Evolutionary conservation across 2,797 vertebrate genomes (phyloP), one percentile per base, ranked within the genome.

Genomic region (Todus mexicanus): DNA sequence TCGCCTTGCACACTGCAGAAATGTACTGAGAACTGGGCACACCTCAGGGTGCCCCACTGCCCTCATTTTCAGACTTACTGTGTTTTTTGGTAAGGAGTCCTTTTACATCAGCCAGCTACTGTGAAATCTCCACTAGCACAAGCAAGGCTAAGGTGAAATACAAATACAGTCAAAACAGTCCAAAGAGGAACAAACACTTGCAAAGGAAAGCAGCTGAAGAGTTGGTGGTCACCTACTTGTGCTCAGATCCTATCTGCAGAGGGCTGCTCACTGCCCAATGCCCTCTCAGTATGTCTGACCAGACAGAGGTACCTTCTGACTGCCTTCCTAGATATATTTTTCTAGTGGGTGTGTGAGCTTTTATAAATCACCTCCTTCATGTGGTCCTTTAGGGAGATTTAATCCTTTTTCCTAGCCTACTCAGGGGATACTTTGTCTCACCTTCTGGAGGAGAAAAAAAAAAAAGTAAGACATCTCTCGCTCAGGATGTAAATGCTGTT

Each of bases 1-100:
- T 78, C 0, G 0, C 27, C 33, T 47, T 31, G 37, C 37, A 26
- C 1, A 0, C 54, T n/a, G n/a, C 42, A 88, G 64, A 33, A 11
- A 21, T 0, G 0, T 38, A 1, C 69, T 13, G 29, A 35, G 26
- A 70, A 19, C 51, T 53, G 35, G 56, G 35, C n/a, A 63, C 21
- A 17, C 10, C 48, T 63, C 26, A 4, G 43, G 31, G 7, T 60
- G 48, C 25, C 16, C 13, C 51, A 3, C 42, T 38, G 19, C 6
- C 27, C 64, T 43, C 17, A 1, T 5, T 38, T 72, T 53, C 3
- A 66, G 65, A 43, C 16, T 11, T 35, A 5, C 3, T 60, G 70
- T 11, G 13, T n/a, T 25, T n/a, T 78, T 85, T 71, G 40, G 13
- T 33, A 17, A 79, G 38, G 48, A 53, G 11, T 14, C 21, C 23